Evolutionary conservation across 35 echinoderm and acorn worm genomes (phyloP), one percentile per base, ranked within the genome.

Genomic region (Heliocidaris erythrogramma): DNA sequence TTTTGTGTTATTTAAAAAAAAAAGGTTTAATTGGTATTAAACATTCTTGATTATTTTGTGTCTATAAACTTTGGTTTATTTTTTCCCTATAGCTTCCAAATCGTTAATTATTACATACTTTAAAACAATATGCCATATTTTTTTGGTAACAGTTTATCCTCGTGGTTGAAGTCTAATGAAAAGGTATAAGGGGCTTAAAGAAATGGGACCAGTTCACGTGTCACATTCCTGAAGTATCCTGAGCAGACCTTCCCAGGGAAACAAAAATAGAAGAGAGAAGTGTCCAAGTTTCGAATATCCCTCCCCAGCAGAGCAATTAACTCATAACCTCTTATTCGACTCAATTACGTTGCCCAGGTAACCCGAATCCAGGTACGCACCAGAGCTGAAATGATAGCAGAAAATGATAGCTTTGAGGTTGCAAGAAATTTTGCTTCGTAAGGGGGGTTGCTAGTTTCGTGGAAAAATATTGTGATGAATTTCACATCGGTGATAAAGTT

Each of bases 311-410:
- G 65, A 78, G 21, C 65, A 78, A 78, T 27, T 78, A 78, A 78
- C 65, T 78, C 65, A 78, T 78, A 78, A 78, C 65, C 65, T 18
- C 65, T 78, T 78, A 78, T 78, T 78, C 65, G 27, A 78, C 65
- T 78, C 65, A 78, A 78, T 78, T 78, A 78, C n/a, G 65, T 78
- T 78, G 27, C 65, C 65, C 65, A 78, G 65, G 65, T 78, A 78
- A 78, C 65, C 27, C 35, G 27, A 78, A 27, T 7, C 65, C 65
- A 78, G 18, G 65, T 78, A 78, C 65, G 65, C 65, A 24, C 21
- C 21, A 78, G 65, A 29, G 65, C 65, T 78, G 14, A n/a, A 78
- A 78, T 24, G 18, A 78, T 78, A 7, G 17, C 27, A 78, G 21
- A 78, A 78, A 78, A 0, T 7, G 21, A 78, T n/a, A 78, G 4